phyloP scores from a whole-genome alignment of 2,888 invertebrate species.

The Osmoderma eremita region DNA sequence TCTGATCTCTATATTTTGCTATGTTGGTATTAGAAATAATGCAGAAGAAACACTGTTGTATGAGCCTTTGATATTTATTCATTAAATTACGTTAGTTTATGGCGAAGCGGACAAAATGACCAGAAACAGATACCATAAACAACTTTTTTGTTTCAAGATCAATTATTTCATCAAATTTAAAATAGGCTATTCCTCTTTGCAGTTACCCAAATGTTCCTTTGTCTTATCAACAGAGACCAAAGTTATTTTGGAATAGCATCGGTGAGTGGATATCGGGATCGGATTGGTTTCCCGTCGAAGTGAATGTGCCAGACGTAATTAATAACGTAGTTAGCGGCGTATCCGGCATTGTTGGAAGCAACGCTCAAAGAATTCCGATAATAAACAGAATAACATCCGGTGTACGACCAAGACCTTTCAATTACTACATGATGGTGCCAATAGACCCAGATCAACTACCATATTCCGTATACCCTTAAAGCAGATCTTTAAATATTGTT shows the following conservation, averaged over 20 bases:
- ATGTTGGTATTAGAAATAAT: too few relatives aligned
- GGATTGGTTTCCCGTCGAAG: conserved; percentile 70
- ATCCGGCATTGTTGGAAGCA: conserved; percentile 35
- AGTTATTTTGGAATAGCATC: conserved; percentile 33
- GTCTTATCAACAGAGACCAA: conserved; percentile 6
- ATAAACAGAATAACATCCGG: conserved; percentile 44
- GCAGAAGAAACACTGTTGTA: too few relatives aligned
- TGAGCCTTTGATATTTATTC: too few relatives aligned
- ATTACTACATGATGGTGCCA: conserved; percentile 44
- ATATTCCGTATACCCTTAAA: conserved; percentile 26
- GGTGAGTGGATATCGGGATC: conserved; percentile 65
- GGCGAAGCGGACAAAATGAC: too few relatives aligned
- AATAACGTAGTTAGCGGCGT: conserved; percentile 53
- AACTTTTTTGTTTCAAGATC: not conserved
- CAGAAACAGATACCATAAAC: not conserved
- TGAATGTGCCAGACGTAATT: conserved; percentile 72
- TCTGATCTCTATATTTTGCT: too few relatives aligned
- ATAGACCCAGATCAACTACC: conserved; percentile 17
- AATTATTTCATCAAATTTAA: not conserved
- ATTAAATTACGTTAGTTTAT: too few relatives aligned
- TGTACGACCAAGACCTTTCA: conserved; percentile 45
- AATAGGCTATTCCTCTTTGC: conserved; percentile 8
- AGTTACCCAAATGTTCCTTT: conserved; percentile 12
- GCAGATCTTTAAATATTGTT: too few relatives aligned
- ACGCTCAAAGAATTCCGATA: conserved; percentile 48